Percentiles rank a stretch among this genome's conserved stretches.
These are phyloP conservation scores for Papilio protenor DNA, from an alignment of 2,888 invertebrate species.

Conservation along the genomic window DNA sequence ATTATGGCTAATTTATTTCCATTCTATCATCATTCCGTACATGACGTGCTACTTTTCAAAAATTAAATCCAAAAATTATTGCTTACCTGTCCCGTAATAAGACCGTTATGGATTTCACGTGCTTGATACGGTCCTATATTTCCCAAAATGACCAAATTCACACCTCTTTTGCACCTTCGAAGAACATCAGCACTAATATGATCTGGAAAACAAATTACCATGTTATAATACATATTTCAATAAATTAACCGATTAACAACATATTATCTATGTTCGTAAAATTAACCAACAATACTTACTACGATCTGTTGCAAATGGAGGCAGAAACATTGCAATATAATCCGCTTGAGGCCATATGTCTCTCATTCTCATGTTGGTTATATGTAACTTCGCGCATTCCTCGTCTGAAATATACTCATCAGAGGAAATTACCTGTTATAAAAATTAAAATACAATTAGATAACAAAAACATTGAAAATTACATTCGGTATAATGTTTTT, in stretches of 20 bases:
- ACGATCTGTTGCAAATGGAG: background rate
- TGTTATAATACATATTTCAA: background rate
- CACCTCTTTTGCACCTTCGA: background rate
- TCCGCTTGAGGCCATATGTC: background rate
- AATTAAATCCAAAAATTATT: background rate
- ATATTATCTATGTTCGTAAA: background rate
- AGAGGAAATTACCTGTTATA: background rate
- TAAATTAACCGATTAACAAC: too few species aligned
- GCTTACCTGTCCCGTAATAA: background rate
- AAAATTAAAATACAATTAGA: background rate
- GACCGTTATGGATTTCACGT: constrained; percentile 2
- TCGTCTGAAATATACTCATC: background rate
- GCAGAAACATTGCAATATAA: background rate
- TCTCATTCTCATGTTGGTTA: background rate
- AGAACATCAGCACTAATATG: background rate
- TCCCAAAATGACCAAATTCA: background rate
- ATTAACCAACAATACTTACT: background rate
- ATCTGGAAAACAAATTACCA: background rate
- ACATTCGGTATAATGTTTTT: background rate
- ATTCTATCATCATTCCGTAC: too few species aligned
- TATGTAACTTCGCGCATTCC: background rate
- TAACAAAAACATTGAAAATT: background rate
- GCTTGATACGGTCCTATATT: background rate
- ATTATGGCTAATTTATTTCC: too few species aligned
- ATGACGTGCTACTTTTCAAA: background rate